Evolutionary conservation across 2,113 vertebrate species (phyloP).

Genomic region (Laticauda laticaudata): DNA sequence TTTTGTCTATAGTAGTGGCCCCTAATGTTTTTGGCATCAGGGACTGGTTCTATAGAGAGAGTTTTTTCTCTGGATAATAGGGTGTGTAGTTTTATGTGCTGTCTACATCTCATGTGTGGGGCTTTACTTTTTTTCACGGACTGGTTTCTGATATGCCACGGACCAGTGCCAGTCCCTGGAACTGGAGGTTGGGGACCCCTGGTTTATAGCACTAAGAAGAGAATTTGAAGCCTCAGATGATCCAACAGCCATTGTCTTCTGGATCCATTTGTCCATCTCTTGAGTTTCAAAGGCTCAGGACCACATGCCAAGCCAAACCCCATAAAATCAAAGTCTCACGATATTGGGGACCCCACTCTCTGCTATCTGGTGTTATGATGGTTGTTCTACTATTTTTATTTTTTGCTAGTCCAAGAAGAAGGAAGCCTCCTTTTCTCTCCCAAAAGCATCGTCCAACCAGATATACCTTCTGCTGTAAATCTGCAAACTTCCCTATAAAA

Average conservation of each 20-base stretch:
- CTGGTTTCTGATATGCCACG: too few relatives aligned
- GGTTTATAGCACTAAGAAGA: neutral
- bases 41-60: too few relatives aligned
- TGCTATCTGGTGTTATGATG: neutral
- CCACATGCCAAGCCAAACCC: neutral
- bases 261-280: neutral
- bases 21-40: too few relatives aligned
- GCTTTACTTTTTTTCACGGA: too few relatives aligned
- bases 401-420: neutral
- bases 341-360: neutral
- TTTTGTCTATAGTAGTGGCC: too few relatives aligned
- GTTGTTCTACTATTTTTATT: neutral
- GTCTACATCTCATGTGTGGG: too few relatives aligned
- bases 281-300: neutral
- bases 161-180: too few relatives aligned
- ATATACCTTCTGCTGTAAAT: neutral
- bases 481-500: rapidly evolving
- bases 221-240: neutral
- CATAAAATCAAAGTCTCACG: neutral
- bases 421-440: neutral
- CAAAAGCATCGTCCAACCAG: neutral
- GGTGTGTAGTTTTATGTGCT: too few relatives aligned
- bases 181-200: too few relatives aligned
- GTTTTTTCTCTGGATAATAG: too few relatives aligned
- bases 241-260: neutral